These are phyloP conservation scores for Clarias pachynema DNA, from an alignment of 2,797 vertebrate species.

Conservation along the genomic window DNA sequence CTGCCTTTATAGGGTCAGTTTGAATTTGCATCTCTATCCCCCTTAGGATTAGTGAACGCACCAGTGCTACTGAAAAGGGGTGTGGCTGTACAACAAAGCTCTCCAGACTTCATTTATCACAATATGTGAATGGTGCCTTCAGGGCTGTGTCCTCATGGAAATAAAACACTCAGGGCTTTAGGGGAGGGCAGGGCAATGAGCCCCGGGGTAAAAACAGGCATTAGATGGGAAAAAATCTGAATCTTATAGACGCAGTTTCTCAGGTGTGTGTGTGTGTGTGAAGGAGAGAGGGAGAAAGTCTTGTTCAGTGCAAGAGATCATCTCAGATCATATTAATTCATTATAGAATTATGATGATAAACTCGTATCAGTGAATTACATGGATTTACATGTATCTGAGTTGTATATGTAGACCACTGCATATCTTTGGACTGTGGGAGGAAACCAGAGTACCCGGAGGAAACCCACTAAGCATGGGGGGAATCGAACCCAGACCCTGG, in stretches of 20 bases:
- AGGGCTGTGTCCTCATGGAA: slow-evolving; percentile 58
- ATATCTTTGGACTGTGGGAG: no score
- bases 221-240: slow-evolving; percentile 23
- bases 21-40: slow-evolving; percentile 65
- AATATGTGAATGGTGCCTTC: slow-evolving; percentile 67
- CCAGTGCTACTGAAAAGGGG: slow-evolving; percentile 68
- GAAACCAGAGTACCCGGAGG: no score
- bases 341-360: not conserved
- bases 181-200: not conserved
- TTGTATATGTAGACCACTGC: not conserved
- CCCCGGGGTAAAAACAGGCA: slow-evolving; percentile 21
- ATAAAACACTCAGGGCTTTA: slow-evolving; percentile 40
- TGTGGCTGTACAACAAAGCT: slow-evolving; percentile 67
- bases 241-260: not conserved
- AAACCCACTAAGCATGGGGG: no score
- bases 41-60: slow-evolving; percentile 64
- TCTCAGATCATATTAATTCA: no score
- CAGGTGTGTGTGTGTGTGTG: slow-evolving; percentile 9
- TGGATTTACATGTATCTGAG: not conserved
- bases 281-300: not conserved
- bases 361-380: not conserved
- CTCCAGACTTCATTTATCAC: slow-evolving; percentile 71
- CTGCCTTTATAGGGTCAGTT: slow-evolving; percentile 16
- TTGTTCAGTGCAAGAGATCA: not conserved
- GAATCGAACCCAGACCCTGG: no score